Conservation (phyloP, 2,113 vertebrate genomes). For the Grantiella picta region DNA sequence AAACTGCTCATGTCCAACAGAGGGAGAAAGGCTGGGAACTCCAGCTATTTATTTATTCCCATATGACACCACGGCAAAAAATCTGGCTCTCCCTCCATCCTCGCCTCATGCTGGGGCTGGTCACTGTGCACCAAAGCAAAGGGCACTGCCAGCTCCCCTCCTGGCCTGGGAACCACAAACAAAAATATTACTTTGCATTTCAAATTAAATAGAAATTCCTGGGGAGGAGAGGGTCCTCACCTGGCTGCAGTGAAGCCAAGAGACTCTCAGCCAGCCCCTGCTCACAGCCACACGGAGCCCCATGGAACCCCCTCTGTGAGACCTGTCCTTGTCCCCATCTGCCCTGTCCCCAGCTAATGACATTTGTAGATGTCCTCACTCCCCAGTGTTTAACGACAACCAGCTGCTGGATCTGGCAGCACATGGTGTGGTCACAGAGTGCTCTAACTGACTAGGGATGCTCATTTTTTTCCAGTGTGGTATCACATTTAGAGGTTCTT, state of each 20-base stretch:
- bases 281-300: rapidly evolving
- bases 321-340: neutral
- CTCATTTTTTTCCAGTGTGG: neutral
- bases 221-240: neutral
- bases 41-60: constrained; percentile 17
- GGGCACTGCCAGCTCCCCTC: neutral
- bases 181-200: neutral
- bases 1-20: neutral
- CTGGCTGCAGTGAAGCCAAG: neutral
- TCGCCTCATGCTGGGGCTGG: neutral
- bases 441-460: neutral
- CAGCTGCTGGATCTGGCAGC: neutral
- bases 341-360: neutral
- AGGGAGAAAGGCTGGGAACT: neutral
- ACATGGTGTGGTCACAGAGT: rapidly evolving
- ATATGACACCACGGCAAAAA: neutral
- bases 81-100: neutral
- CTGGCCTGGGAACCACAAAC: neutral
- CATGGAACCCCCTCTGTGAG: rapidly evolving
- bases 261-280: neutral
- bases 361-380: neutral
- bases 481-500: neutral
- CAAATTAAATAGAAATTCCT: neutral
- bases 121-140: neutral
- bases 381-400: neutral